Evolutionary conservation across 2,113 vertebrate species (phyloP), one percentile per base, ranked within the genome.

Genomic region (Tricholaema leucomelas): DNA sequence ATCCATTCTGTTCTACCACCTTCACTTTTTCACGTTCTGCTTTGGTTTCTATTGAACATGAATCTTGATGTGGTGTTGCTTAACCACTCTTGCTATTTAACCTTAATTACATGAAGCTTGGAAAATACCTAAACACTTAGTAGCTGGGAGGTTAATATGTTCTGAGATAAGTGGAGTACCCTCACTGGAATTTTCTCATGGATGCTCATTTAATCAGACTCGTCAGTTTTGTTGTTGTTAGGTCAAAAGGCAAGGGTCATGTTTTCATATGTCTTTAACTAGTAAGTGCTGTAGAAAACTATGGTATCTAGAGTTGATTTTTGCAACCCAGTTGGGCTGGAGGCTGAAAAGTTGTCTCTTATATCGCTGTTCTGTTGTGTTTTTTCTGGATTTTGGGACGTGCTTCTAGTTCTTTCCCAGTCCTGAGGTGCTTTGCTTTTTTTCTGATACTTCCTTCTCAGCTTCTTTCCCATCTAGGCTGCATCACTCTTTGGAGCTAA

Each of bases 331-430:
- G 3, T 35, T 12, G 6, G 36, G 6, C 63, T 74, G 30, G 48
- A 69, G 17, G 15, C 10, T 56, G 38, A 65, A 76, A 74, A 65
- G 18, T 38, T 73, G 38, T 58, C 17, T 61, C 28, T 15, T 46
- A 2, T 21, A 19, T 63, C 35, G 31, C 15, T 1, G 1, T 42
- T 82, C 27, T 2, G 1, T 44, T 66, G 8, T 27, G n/a, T 3
- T 8, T 73, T 73, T 75, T 63, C 27, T 59, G 76, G 25, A 10
- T 61, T 78, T 33, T 63, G 4, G 54, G 56, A 24, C 36, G 4
- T 65, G 13, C 72, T 87, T 73, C 58, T n/a, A 38, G 44, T 48
- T 24, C 55, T 42, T 50, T 48, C n/a, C 19, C 14, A 63, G 28
- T 73, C 27, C 35, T 2, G 5, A 50, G 17, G 17, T 52, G 31